These are phyloP conservation scores for Periophthalmus magnuspinnatus DNA, from an alignment of 2,797 vertebrate species.

Conservation along the genomic window DNA sequence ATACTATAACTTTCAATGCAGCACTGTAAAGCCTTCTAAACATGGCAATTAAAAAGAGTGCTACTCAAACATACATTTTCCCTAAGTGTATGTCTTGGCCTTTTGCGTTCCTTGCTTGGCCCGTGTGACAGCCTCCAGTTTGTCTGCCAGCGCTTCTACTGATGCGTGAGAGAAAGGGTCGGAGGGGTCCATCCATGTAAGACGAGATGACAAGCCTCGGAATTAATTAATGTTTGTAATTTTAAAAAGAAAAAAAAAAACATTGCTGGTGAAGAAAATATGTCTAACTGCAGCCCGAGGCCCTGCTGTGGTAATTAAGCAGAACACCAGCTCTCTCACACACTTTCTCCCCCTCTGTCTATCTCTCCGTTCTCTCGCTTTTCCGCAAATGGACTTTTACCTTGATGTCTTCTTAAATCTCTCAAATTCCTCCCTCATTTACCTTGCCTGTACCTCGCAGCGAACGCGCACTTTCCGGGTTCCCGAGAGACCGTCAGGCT, in stretches of 20 bases:
- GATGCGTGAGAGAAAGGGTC: slow-evolving; percentile 72
- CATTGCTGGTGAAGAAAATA: slow-evolving; percentile 72
- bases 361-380: slow-evolving; percentile 36
- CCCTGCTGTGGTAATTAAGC: slow-evolving; percentile 75
- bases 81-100: slow-evolving; percentile 53
- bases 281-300: slow-evolving; percentile 75
- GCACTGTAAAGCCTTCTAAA: background rate
- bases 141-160: slow-evolving; percentile 71
- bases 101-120: slow-evolving; percentile 55
- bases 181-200: slow-evolving; percentile 73
- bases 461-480: slow-evolving; percentile 62
- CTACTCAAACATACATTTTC: slow-evolving; percentile 5
- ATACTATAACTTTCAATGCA: background rate
- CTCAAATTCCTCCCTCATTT: slow-evolving; percentile 18
- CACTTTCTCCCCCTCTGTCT: slow-evolving; percentile 1
- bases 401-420: slow-evolving; percentile 46
- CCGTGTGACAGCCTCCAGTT: slow-evolving; percentile 71
- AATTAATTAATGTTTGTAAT: slow-evolving; percentile 81
- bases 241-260: slow-evolving; percentile 43
- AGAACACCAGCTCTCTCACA: slow-evolving; percentile 66
- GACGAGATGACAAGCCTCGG: slow-evolving; percentile 75
- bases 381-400: slow-evolving; percentile 39
- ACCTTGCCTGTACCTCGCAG: slow-evolving; percentile 49
- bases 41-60: background rate
- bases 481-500: slow-evolving; percentile 50